Base-by-base conservation (phyloP, 1,140 invertebrate genomes). In the Cydia amplana region DNA sequence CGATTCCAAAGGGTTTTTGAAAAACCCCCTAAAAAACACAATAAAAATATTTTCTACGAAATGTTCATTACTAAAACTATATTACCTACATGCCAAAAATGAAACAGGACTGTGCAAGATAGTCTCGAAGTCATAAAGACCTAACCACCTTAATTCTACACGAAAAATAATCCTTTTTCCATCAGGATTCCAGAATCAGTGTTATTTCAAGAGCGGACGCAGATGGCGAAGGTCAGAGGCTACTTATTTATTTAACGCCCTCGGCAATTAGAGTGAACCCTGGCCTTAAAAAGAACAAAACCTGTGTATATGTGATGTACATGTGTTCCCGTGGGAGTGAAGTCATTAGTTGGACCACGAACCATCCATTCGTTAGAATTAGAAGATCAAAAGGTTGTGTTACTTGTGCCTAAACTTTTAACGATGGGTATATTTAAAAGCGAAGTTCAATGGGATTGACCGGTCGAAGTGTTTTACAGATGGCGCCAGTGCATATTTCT, bases 161-260 rank as follows among this genome's bases (percentile, higher is more conserved):
- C 49, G 18, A 51, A 51, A 51, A 51, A 51, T 18, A 1, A 51
- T 6, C 49, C n/a, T 51, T 51, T 51, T 51, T 7, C 3, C n/a
- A 18, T 5, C 5, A 51, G 5, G 6, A 51, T 51, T 1, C 49
- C 49, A 51, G 49, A 51, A 18, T 51, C n/a, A 1, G 14, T 51
- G n/a, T 51, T 51, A 18, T 51, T 51, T 51, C 49, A 51, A 51
- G 49, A 51, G 49, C 16, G 46, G 46, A 0, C 46, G 14, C 49
- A 51, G 49, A 51, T 51, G 43, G 49, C n/a, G 16, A 18, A 51
- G 5, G 49, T 18, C 49, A n/a, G 49, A 16, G 1, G 4, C 49
- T 51, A 51, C 49, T 51, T 51, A 18, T 51, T 51, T 51, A 51
- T 51, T 51, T 51, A 51, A n/a, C 49, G 16, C 49, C 49, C 49